phyloP scores from a whole-genome alignment of 2,113 vertebrate genomes.

The Tiliqua scincoides region DNA sequence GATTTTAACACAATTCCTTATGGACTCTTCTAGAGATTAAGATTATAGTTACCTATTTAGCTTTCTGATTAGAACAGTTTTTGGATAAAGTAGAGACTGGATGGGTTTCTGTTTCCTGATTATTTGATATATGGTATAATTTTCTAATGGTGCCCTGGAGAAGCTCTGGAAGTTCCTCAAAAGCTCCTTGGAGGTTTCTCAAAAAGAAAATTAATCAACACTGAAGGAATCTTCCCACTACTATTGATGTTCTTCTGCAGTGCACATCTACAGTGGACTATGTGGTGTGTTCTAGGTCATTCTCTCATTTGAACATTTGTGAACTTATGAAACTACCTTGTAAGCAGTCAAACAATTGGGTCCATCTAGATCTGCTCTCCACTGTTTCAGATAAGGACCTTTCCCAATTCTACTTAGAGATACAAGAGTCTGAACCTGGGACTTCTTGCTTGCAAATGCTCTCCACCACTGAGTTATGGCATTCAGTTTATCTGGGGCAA shows the following conservation, averaged over 20 bases:
- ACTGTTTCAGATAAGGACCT: too few relatives aligned
- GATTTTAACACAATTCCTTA: conserved; percentile 56
- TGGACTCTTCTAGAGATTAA: conserved; percentile 33
- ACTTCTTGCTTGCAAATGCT: too few relatives aligned
- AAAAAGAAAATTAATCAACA: not conserved
- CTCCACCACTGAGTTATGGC: too few relatives aligned
- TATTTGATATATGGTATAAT: not conserved
- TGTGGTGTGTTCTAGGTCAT: not conserved
- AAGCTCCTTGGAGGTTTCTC: not conserved
- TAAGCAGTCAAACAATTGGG: too few relatives aligned
- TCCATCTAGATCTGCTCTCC: too few relatives aligned
- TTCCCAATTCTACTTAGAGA: too few relatives aligned
- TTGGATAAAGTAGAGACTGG: conserved; percentile 17
- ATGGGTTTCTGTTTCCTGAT: conserved; percentile 31
- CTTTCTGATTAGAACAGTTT: conserved; percentile 36
- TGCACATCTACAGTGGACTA: too few relatives aligned
- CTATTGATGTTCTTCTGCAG: not conserved
- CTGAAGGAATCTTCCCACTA: not conserved
- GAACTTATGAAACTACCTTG: too few relatives aligned
- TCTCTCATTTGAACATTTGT: too few relatives aligned
- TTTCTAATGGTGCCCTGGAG: not conserved
- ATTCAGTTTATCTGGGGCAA: too few relatives aligned
- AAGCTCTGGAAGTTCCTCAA: not conserved
- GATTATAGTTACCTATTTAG: conserved; percentile 37
- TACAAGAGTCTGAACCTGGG: too few relatives aligned